A percentile compares a stretch with the other conserved stretches of the same genome.
These are phyloP conservation scores for Centropus bengalensis DNA, from an alignment of 2,113 vertebrate species.

Conservation along the genomic window DNA sequence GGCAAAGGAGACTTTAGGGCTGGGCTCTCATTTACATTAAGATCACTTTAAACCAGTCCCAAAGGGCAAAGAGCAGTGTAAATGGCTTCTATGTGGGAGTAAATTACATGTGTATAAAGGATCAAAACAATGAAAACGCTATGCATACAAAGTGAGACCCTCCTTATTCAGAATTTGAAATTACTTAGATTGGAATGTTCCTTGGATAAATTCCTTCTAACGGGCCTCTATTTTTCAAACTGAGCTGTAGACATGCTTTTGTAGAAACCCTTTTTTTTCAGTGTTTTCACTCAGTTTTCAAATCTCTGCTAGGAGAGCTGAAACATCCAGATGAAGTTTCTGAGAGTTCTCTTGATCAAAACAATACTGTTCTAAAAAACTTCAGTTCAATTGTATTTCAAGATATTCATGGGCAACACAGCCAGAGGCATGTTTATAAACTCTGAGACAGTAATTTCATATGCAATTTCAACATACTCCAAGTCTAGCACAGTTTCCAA, in stretches of 20 bases:
- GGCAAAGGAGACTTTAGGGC: neutral
- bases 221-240: neutral
- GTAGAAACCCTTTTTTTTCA: neutral
- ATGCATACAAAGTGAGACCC: neutral
- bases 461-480: neutral
- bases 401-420: neutral
- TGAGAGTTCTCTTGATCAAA: neutral
- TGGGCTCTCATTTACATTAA: constrained; percentile 25
- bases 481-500: neutral
- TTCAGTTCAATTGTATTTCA: neutral
- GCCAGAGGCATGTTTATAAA: neutral
- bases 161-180: neutral
- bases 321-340: neutral
- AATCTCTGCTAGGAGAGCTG: neutral
- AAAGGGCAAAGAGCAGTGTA: neutral
- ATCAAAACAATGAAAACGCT: constrained; percentile 9
- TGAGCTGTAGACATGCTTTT: neutral
- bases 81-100: constrained; percentile 20
- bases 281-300: neutral
- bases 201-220: neutral
- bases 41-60: constrained; percentile 6
- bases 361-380: neutral
- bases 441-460: neutral
- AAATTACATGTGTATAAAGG: constrained; percentile 4
- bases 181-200: neutral